These are phyloP conservation scores for Drosophila nikananu DNA, from an alignment of 1,140 invertebrate species.

Conservation along the genomic window DNA sequence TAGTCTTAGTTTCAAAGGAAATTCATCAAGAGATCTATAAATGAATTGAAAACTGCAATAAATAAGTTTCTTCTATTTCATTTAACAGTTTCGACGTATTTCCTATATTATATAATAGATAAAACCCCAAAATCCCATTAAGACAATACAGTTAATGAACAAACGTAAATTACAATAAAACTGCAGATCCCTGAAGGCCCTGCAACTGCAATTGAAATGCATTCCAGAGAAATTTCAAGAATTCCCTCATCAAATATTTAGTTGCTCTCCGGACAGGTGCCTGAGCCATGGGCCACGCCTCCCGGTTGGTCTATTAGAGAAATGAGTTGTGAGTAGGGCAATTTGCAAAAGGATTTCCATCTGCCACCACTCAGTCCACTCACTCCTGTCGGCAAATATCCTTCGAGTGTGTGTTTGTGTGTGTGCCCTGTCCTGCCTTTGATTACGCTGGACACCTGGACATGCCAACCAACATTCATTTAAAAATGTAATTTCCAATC, in stretches of 20 bases:
- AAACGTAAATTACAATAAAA: not conserved
- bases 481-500: conserved; percentile 70
- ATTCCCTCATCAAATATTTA: conserved; percentile 46
- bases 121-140: not conserved
- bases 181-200: not conserved
- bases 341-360: conserved; percentile 59
- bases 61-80: not conserved
- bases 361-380: conserved; percentile 8
- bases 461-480: conserved; percentile 54
- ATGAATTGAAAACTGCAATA: not conserved
- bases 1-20: not conserved
- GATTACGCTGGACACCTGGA: conserved; percentile 60
- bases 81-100: not conserved
- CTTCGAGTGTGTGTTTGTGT: conserved; percentile 10
- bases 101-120: not conserved
- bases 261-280: conserved; percentile 40
- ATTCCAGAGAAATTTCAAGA: conserved; percentile 21
- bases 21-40: not conserved
- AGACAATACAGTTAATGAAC: not conserved
- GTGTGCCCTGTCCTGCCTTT: conserved; percentile 40
- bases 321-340: conserved; percentile 56
- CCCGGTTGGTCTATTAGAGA: conserved; percentile 51
- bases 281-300: conserved; percentile 31
- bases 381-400: conserved; percentile 15
- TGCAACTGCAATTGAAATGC: conserved; percentile 17